phyloP scores from a whole-genome alignment of 2,888 invertebrate genomes.

The Cabera pusaria region DNA sequence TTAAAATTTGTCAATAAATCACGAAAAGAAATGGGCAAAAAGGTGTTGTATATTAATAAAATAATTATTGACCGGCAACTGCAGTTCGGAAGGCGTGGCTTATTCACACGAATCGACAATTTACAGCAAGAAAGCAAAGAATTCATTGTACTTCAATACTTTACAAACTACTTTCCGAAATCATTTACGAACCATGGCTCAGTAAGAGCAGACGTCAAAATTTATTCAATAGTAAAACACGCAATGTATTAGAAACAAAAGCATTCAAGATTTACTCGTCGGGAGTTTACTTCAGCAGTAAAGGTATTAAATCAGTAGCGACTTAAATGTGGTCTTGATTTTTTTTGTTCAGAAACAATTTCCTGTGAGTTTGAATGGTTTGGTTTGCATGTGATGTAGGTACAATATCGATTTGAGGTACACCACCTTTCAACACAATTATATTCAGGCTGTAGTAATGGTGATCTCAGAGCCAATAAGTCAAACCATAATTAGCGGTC shows the following conservation, averaged over 20 bases:
- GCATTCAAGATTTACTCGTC: no score
- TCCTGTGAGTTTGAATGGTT: conserved; percentile 52
- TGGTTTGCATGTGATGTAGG: conserved; percentile 37
- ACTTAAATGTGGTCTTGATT: conserved; percentile 47
- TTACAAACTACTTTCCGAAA: conserved; percentile 12
- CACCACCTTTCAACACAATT: no score
- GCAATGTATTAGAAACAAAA: no score
- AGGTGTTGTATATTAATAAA: conserved; percentile 73
- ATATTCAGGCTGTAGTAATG: no score
- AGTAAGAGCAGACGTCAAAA: no score
- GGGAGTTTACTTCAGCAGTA: no score
- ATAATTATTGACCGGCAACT: conserved; percentile 65
- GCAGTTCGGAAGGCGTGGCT: conserved; percentile 63
- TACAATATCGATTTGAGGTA: conserved; percentile 52
- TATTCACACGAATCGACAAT: conserved; percentile 68
- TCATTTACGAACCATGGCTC: no score
- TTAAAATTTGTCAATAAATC: conserved; percentile 65
- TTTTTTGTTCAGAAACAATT: conserved; percentile 60
- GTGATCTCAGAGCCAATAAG: no score
- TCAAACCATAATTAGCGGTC: no score
- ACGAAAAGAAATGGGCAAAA: conserved; percentile 57
- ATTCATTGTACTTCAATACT: conserved; percentile 4
- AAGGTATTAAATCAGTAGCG: conserved; percentile 46
- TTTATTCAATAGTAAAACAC: no score
- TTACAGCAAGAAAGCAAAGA: conserved; percentile 47